A percentile compares a stretch with the other conserved stretches of the same genome.
These are phyloP conservation scores for Cinclus cinclus DNA, from an alignment of 2,113 vertebrate species.

Conservation along the genomic window DNA sequence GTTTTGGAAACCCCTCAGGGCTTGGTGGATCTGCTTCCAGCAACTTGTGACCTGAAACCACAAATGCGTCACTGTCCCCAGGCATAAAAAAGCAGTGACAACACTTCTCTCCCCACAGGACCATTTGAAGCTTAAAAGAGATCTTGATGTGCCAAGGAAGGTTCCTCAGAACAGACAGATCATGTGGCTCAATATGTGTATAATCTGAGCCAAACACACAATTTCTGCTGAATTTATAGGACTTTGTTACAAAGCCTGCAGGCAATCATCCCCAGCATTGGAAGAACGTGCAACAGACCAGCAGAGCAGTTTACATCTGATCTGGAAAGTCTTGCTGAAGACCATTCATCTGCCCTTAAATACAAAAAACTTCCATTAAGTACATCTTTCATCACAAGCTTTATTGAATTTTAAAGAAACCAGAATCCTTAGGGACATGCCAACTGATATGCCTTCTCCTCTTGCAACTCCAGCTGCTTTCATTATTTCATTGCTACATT, in stretches of 20 bases:
- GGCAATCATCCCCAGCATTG: background rate
- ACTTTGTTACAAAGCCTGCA: background rate
- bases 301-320: background rate
- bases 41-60: background rate
- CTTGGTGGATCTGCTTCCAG: background rate
- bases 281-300: background rate
- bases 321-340: background rate
- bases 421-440: background rate
- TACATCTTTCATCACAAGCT: background rate
- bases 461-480: background rate
- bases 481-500: background rate
- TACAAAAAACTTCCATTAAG: background rate
- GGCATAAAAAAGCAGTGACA: background rate
- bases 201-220: background rate
- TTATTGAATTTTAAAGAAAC: background rate
- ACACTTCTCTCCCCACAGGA: background rate
- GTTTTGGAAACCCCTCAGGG: background rate
- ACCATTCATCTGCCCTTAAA: background rate
- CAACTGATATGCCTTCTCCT: background rate
- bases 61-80: background rate
- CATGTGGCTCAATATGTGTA: background rate
- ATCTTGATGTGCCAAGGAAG: background rate
- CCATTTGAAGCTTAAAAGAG: background rate
- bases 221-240: background rate
- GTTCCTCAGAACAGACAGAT: background rate